These are phyloP conservation scores for Sebastes taczanowskii DNA, from an alignment of 2,797 vertebrate species.

Conservation along the genomic window DNA sequence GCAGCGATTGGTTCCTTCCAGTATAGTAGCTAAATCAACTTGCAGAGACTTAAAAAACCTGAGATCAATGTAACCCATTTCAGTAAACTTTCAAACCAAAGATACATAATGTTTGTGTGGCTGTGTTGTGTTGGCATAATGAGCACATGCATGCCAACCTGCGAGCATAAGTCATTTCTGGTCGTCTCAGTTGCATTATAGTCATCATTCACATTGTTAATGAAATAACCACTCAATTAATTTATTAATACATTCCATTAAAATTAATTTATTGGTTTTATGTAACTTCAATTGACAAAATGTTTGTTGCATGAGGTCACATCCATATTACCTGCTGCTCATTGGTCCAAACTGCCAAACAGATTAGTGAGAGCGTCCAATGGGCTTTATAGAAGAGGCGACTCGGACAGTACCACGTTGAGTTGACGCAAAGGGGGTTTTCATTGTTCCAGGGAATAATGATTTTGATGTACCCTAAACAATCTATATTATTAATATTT, in stretches of 20 bases:
- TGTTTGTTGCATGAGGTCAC: background rate
- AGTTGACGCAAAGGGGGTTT: background rate
- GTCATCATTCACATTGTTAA: background rate
- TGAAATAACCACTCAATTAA: background rate
- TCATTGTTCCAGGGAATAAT: no score
- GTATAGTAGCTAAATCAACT: background rate
- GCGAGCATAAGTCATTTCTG: background rate
- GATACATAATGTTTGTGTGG: background rate
- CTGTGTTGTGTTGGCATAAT: no score
- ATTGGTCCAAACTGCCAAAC: background rate
- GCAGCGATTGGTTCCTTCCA: no score
- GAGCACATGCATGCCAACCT: no score
- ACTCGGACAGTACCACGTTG: background rate
- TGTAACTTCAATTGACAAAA: background rate
- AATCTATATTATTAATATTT: no score
- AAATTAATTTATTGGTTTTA: background rate
- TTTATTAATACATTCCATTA: background rate
- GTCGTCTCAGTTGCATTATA: background rate
- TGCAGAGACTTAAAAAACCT: background rate
- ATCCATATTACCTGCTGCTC: background rate
- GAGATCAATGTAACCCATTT: background rate
- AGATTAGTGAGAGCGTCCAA: background rate
- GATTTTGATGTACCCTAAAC: no score
- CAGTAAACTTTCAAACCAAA: background rate
- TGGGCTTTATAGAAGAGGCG: background rate